phyloP scores from a whole-genome alignment of 1,140 invertebrate genomes.

The Drosophila setifemur region DNA sequence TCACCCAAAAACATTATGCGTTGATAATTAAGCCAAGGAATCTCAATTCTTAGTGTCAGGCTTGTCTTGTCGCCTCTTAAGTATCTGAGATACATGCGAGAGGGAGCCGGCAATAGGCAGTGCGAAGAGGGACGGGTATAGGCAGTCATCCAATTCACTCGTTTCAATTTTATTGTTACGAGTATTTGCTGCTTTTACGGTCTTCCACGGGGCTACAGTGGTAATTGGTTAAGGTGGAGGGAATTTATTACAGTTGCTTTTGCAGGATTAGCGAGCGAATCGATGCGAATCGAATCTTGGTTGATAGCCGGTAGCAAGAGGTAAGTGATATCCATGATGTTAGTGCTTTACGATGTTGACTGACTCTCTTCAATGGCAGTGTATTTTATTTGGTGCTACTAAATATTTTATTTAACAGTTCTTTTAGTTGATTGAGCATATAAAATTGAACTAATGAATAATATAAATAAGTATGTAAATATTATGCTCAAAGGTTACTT shows the following conservation, averaged over 20 bases:
- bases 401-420: too few relatives aligned
- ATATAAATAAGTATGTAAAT: too few relatives aligned
- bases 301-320: constrained; percentile 20
- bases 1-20: constrained; percentile 77
- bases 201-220: constrained; percentile 14
- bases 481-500: too few relatives aligned
- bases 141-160: constrained; percentile 71
- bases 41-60: constrained; percentile 63
- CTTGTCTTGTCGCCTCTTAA: constrained; percentile 62
- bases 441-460: too few relatives aligned
- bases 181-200: constrained; percentile 54
- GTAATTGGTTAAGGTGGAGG: constrained; percentile 34
- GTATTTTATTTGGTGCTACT: too few relatives aligned
- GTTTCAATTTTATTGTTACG: constrained; percentile 73
- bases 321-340: constrained; percentile 12
- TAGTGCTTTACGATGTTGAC: constrained; percentile 34
- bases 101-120: constrained; percentile 15
- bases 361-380: too few relatives aligned
- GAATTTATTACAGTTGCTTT: constrained; percentile 43
- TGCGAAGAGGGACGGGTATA: constrained; percentile 2
- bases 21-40: constrained; percentile 78
- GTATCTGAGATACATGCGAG: constrained; percentile 38
- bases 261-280: constrained; percentile 19
- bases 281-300: constrained; percentile 2
- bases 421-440: too few relatives aligned